Evolutionary conservation across 2,797 vertebrate species (phyloP), one percentile per base, ranked within the genome.

Genomic region (Chanos chanos): DNA sequence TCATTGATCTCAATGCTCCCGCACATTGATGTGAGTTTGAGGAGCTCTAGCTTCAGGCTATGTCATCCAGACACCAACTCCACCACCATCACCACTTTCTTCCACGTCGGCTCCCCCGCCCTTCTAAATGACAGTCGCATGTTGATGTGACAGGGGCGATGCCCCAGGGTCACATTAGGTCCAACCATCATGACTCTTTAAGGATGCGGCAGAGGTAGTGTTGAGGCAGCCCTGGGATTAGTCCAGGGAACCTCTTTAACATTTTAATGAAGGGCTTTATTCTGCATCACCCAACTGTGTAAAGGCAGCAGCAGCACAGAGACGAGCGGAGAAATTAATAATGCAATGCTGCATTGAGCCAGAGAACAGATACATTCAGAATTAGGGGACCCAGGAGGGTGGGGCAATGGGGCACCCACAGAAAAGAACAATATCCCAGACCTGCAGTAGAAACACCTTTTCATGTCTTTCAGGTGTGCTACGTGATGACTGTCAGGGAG

Each of bases 221-320:
- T n/a, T n/a, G 0, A 52, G 13, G 19, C 47, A 24, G 64, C 49
- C 39, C 37, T 21, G 37, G 58, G 64, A 68, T 60, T 64, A 71
- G 59, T 43, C 22, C 21, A 52, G 54, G 34, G 51, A 51, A 61
- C n/a, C 66, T 79, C 48, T 66, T 77, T 43, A 68, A 45, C 1
- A 52, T 76, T 77, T 73, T 81, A 76, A 78, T 75, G 75, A 85
- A 74, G 25, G 61, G 77, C 73, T 83, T 82, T 85, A 77, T 78
- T 82, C 84, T 70, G 77, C 72, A 70, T 59, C 83, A 74, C 66
- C 79, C 78, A 19, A 30, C 79, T 31, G 7, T 43, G 7, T 66
- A 72, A 78, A 2, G 73, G 73, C 74, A 16, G 27, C 40, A 43
- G 28, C 7, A 61, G 27, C 50, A 41, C 43, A 63, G 49, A 21